Evolutionary conservation across 2,888 invertebrate genomes (phyloP).

Genomic region (Torymus tubicola): DNA sequence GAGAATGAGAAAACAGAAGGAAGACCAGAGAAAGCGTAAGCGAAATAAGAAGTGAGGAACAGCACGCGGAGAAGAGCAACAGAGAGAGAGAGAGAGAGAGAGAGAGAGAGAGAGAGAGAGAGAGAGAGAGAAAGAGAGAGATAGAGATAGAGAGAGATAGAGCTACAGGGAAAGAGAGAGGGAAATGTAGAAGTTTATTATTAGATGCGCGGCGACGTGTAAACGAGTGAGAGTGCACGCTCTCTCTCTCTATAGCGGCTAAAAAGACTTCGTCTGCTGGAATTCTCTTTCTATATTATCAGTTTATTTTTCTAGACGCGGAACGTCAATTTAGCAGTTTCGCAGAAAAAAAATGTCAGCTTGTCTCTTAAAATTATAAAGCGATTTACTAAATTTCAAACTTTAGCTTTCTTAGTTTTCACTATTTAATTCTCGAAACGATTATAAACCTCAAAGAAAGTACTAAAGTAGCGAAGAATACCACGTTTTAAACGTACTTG

Average conservation of each 20-base stretch:
- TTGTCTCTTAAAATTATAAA: too few relatives aligned
- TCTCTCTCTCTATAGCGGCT: slow-evolving; percentile 3
- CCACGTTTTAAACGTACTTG: too few relatives aligned
- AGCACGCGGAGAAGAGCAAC: background rate
- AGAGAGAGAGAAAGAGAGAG: background rate
- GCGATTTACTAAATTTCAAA: too few relatives aligned
- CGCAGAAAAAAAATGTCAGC: too few relatives aligned
- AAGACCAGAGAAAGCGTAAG: slow-evolving; percentile 6
- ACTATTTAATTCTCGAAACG: too few relatives aligned
- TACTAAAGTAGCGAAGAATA: too few relatives aligned
- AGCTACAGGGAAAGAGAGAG: background rate
- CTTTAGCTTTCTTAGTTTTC: too few relatives aligned
- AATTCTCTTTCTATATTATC: background rate
- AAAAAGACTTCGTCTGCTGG: slow-evolving; percentile 7
- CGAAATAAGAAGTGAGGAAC: slow-evolving; percentile 30
- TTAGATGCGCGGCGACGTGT: slow-evolving; percentile 40
- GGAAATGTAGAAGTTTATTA: slow-evolving; percentile 37
- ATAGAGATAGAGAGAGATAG: background rate
- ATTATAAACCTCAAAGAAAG: too few relatives aligned
- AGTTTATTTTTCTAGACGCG: too few relatives aligned
- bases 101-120: slow-evolving; percentile 1
- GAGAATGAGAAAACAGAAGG: background rate
- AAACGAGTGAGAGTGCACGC: slow-evolving; percentile 16
- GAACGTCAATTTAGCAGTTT: too few relatives aligned
- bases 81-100: background rate